A percentile compares a stretch with the other conserved stretches of the same genome.
These are phyloP conservation scores for Tapirus terrestris DNA, from an alignment of 2,113 vertebrate genomes.

Conservation along the genomic window DNA sequence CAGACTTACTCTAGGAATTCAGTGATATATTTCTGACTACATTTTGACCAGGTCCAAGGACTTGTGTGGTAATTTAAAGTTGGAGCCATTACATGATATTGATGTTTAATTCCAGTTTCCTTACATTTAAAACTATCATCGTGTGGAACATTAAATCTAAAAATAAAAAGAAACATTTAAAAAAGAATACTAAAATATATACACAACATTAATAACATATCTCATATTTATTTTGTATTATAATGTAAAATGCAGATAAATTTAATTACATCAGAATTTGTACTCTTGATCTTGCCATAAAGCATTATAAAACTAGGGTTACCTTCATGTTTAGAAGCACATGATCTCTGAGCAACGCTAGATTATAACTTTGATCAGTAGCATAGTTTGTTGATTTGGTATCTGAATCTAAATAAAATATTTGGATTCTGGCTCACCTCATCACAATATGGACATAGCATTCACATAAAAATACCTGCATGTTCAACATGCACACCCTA, in stretches of 20 bases:
- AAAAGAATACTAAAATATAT: slow-evolving; percentile 48
- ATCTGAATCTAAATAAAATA: neutral
- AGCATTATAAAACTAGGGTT: neutral
- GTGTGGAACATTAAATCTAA: slow-evolving; percentile 97
- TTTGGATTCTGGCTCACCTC: neutral
- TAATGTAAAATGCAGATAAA: neutral
- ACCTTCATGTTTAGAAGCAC: neutral
- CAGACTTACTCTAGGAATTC: slow-evolving; percentile 97
- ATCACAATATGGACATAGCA: neutral
- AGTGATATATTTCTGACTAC: slow-evolving; percentile 98
- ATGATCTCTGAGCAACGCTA: neutral
- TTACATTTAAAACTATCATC: slow-evolving; percentile 97
- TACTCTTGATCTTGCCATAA: neutral
- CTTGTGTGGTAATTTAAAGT: slow-evolving; percentile 96
- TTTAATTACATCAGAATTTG: neutral
- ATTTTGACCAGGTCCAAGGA: slow-evolving; percentile 99
- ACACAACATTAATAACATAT: neutral
- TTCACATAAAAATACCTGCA: neutral
- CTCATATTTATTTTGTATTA: neutral
- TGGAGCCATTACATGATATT: slow-evolving; percentile 98
- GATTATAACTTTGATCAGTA: neutral
- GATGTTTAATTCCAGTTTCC: slow-evolving; percentile 93
- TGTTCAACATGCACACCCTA: neutral
- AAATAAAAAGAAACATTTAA: slow-evolving; percentile 78
- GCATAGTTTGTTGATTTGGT: neutral